These are phyloP conservation scores for Equus quagga DNA, from an alignment of 2,113 vertebrate species.

Conservation along the genomic window DNA sequence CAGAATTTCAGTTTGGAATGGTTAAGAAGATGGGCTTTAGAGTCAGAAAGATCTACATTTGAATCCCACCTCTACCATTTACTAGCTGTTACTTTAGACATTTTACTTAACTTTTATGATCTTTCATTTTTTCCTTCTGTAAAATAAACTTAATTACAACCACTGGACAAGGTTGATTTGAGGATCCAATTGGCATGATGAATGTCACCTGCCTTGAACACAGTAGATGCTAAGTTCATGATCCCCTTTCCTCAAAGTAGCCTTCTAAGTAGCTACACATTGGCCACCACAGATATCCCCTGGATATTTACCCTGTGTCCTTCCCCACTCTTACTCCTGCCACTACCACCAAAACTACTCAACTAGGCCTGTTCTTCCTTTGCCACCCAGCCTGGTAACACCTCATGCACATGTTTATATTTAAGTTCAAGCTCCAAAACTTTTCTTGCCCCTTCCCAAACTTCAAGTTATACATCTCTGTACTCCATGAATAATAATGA, in stretches of 20 bases:
- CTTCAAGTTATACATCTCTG: not conserved
- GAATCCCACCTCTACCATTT: not conserved
- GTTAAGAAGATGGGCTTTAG: not conserved
- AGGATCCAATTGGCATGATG: not conserved
- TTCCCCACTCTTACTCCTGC: not conserved
- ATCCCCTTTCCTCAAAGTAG: not conserved
- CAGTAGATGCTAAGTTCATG: not conserved
- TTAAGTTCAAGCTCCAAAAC: not conserved
- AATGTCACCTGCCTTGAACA: not conserved
- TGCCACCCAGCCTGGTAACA: not conserved
- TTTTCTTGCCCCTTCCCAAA: not conserved
- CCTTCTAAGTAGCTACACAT: not conserved
- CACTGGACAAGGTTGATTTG: not conserved
- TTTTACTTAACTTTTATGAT: slow-evolving; percentile 27
- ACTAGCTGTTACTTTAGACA: not conserved
- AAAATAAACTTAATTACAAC: not conserved
- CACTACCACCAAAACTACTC: not conserved
- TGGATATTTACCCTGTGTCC: not conserved
- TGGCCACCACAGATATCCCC: not conserved
- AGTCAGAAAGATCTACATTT: not conserved
- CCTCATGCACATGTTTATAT: not conserved
- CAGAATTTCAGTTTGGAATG: not conserved
- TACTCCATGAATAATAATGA: not conserved
- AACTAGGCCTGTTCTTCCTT: not conserved
- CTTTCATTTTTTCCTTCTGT: not conserved